Percentiles rank a stretch among this genome's conserved stretches.
These are phyloP conservation scores for Sebastes steindachneri DNA, from an alignment of 2,797 vertebrate genomes.

Conservation along the genomic window DNA sequence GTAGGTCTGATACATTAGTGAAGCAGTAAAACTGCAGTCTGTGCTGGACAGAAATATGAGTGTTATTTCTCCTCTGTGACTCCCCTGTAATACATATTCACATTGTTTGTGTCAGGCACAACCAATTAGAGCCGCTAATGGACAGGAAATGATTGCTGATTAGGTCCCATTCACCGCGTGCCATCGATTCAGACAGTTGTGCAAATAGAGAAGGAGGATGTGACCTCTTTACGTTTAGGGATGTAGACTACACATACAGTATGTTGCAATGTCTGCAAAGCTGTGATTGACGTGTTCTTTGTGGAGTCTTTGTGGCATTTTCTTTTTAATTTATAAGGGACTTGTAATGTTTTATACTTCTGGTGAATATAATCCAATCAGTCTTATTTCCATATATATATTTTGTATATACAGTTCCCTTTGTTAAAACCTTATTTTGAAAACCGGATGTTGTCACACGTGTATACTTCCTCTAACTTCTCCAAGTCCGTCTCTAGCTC, in stretches of 20 bases:
- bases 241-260: background rate
- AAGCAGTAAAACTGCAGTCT: background rate
- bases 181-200: background rate
- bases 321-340: no score
- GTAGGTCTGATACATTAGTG: background rate
- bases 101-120: background rate
- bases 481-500: fast-evolving
- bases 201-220: background rate
- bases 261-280: background rate
- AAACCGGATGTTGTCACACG: no score
- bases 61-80: background rate
- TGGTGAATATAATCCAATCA: no score
- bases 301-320: background rate
- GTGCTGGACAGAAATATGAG: background rate
- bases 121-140: constrained; percentile 36
- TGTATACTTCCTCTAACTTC: no score
- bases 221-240: background rate
- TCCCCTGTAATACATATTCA: background rate
- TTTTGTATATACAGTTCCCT: no score
- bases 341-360: no score
- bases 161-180: background rate
- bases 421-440: no score
- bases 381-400: no score
- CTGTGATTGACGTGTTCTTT: background rate
- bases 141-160: constrained; percentile 30